Base-by-base conservation (phyloP, 2,888 invertebrate species). In the Ophion ventricosus region DNA sequence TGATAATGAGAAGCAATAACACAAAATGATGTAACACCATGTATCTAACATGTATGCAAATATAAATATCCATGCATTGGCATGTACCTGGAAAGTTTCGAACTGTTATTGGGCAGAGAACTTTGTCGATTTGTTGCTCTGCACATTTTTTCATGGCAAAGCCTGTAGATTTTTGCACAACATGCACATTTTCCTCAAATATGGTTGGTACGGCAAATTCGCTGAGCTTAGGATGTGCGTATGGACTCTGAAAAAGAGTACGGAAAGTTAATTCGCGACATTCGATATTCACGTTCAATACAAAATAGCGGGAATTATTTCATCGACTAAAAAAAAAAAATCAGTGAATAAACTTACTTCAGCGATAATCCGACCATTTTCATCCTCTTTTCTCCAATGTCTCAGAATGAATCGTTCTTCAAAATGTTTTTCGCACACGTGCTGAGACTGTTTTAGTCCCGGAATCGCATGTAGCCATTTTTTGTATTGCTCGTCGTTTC, bases 371-470 rank as follows among this genome's bases (percentile, higher is more conserved):
- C 4, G 49, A 49, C 49, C 49, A 49, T 49, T 17, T 17, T 14
- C 49, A 49, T 49, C 49, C 14, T 4, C 17, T 49, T 49, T 49
- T 49, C 49, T 49, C 49, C 49, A 49, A 49, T 49, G 17, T 17
- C 49, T 17, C 1, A 49, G 2, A 17, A 49, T 49, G 3, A 14
- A 49, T 59, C 2, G 59, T 26, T 63, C 5, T 63, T 63, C 63
- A 26, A 63, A 63, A 29, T 63, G 63, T 63, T 26, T 63, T 25
- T 63, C 63, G 11, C 63, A 63, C 14, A 63, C 23, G 29, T 29
- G 29, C 63, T 63, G 63, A 29, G 25, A 63, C 29, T 63, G 63
- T n/a, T 26, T 63, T 11, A 63, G 63, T 63, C 26, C 63, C 26
- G 63, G 63, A 11, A 63, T 29, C 4, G 29, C 25, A 14, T 25